A percentile compares a stretch with the other conserved stretches of the same genome.
phyloP scores from a whole-genome alignment of 2,113 vertebrate genomes.

The Ovis canadensis region DNA sequence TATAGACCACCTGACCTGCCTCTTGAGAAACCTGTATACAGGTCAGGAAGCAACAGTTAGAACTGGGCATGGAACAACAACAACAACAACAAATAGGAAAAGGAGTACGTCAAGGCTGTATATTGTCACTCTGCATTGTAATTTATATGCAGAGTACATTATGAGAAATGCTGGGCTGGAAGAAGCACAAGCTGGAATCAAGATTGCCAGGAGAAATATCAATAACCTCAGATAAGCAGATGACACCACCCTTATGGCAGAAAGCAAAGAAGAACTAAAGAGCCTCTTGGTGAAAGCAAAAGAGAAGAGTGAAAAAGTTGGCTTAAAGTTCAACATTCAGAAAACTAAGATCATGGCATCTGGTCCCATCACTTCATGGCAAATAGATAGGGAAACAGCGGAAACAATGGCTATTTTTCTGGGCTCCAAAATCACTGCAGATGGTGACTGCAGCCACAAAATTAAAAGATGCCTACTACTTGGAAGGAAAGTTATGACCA shows the following conservation, averaged over 20 bases:
- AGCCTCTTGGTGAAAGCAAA: background rate
- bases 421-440: background rate
- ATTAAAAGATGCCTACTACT: background rate
- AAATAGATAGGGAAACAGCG: background rate
- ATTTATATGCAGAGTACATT: background rate
- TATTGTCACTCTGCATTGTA: background rate
- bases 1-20: too few species aligned
- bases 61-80: too few species aligned
- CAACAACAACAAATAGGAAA: too few species aligned
- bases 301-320: background rate
- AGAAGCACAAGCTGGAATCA: background rate
- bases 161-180: background rate
- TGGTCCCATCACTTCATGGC: background rate
- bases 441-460: background rate
- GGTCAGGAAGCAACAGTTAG: too few species aligned
- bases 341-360: background rate
- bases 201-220: background rate
- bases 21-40: too few species aligned
- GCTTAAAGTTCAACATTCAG: background rate
- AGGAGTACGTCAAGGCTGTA: background rate
- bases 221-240: background rate
- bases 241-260: background rate
- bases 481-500: background rate
- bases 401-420: background rate
- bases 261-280: background rate